Percentiles rank a stretch among this genome's conserved stretches.
Evolutionary conservation across 2,888 invertebrate genomes (phyloP).

Genomic region (Biston stratarius): DNA sequence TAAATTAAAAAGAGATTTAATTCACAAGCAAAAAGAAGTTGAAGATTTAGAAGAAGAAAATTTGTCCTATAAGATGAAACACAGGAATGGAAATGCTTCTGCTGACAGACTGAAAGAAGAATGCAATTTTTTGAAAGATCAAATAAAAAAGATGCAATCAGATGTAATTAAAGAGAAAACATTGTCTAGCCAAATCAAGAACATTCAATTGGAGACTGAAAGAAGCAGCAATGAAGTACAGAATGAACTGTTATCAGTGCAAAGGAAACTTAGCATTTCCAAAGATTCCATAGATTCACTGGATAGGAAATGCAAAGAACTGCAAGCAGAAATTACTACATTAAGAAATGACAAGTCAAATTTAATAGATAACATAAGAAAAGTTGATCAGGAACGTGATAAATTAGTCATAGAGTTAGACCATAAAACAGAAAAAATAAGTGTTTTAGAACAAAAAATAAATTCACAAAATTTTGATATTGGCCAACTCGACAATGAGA

Average conservation of each 20-base stretch:
- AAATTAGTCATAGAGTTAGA: constrained; percentile 89
- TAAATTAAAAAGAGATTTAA: constrained; percentile 75
- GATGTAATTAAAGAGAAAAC: constrained; percentile 82
- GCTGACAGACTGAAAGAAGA: constrained; percentile 76
- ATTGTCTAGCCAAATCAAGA: constrained; percentile 85
- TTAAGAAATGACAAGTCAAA: constrained; percentile 88
- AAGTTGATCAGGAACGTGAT: constrained; percentile 91
- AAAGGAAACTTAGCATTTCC: constrained; percentile 88
- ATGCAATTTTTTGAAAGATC: constrained; percentile 76
- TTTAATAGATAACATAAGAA: constrained; percentile 87
- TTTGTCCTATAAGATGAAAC: constrained; percentile 77
- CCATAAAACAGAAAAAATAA: constrained; percentile 90
- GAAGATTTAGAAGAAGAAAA: constrained; percentile 80
- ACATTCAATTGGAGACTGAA: constrained; percentile 92
- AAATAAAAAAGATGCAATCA: constrained; percentile 78
- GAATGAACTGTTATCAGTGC: constrained; percentile 87
- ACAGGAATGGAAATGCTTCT: constrained; percentile 76
- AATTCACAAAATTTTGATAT: constrained; percentile 86
- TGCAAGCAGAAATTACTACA: constrained; percentile 87
- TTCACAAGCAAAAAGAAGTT: constrained; percentile 74
- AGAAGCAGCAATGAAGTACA: constrained; percentile 90
- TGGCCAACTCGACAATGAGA: constrained; percentile 82
- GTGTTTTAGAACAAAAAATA: constrained; percentile 88
- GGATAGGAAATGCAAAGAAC: constrained; percentile 86
- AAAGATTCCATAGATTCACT: constrained; percentile 85